Evolutionary conservation across 2,888 invertebrate species (phyloP), one percentile per base, ranked within the genome.

Genomic region (Lithosia quadra): DNA sequence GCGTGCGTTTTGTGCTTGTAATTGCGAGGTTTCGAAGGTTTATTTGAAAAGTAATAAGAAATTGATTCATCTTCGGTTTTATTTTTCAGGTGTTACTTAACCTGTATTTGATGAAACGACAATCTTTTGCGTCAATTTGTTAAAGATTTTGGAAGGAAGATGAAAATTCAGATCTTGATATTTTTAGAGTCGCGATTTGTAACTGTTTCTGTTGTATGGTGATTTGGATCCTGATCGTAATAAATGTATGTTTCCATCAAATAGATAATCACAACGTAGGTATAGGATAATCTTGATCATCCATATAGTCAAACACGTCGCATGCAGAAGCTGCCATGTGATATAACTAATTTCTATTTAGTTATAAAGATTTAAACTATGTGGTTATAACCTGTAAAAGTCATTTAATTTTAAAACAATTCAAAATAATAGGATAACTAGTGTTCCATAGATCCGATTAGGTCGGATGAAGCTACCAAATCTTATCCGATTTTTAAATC

Each of bases 1-100:
- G 75, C 78, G 77, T 78, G 72, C 69, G 62, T 77, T 76, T 75
- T 75, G 72, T 78, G 59, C 61, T 63, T 67, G 39, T 55, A 72
- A 81, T 72, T 73, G 68, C 60, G 64, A 65, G 67, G 57, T 60
- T 67, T 65, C 64, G 65, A 65, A 65, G 72, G 68, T 53, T 55
- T 69, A 65, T 60, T 67, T 34, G 60, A 67, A 65, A 66, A 76
- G 53, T 67, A 72, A 74, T 72, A 72, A 75, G 71, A 66, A 56
- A 70, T 63, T 58, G 68, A 58, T 70, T 34, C 53, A 33, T 36
- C 22, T 57, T 65, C 34, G n/a, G 63, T 63, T 71, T 63, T 53
- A n/a, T 33, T 28, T 56, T 63, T 24, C 55, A 63, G 63, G 63
- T 56, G 63, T 33, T 36, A 13, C 33, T 10, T n/a, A 65, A 65